phyloP scores from a whole-genome alignment of 2,797 vertebrate species.

The Fratercula arctica region DNA sequence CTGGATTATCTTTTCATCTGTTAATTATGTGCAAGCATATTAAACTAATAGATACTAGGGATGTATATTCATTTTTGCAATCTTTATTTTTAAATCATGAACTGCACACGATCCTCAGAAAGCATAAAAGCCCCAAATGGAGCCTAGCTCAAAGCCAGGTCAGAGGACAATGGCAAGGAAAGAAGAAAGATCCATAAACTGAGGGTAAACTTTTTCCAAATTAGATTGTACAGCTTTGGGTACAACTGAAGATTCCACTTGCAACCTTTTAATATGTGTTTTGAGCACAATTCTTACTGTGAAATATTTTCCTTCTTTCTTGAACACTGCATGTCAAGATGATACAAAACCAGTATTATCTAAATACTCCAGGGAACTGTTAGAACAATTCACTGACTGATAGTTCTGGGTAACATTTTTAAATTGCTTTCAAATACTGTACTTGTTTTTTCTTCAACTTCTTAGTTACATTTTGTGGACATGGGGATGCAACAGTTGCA shows the following conservation, averaged over 20 bases:
- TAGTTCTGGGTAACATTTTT: constrained; percentile 9
- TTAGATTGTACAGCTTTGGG: neutral
- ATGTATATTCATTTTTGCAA: neutral
- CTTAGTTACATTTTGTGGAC: neutral
- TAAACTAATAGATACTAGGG: neutral
- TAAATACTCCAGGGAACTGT: neutral
- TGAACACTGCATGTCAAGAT: neutral
- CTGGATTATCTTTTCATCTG: neutral
- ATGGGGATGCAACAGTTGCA: neutral
- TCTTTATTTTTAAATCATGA: constrained; percentile 64
- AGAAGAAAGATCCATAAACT: constrained; percentile 75
- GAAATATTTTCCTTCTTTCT: neutral
- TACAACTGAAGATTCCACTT: neutral
- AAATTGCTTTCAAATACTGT: neutral
- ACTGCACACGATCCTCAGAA: constrained; percentile 78
- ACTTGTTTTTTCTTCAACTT: neutral
- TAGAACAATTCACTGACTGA: constrained; percentile 7
- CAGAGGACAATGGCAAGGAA: constrained; percentile 79
- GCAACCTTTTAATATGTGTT: neutral
- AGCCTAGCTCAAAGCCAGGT: constrained; percentile 75
- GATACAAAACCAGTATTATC: neutral
- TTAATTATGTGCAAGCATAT: neutral
- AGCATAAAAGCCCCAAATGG: constrained; percentile 75
- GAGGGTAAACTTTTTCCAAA: constrained; percentile 62
- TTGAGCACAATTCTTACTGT: neutral